phyloP scores from a whole-genome alignment of 64 coral and sea anemone species.

The Platygyra sinensis region DNA sequence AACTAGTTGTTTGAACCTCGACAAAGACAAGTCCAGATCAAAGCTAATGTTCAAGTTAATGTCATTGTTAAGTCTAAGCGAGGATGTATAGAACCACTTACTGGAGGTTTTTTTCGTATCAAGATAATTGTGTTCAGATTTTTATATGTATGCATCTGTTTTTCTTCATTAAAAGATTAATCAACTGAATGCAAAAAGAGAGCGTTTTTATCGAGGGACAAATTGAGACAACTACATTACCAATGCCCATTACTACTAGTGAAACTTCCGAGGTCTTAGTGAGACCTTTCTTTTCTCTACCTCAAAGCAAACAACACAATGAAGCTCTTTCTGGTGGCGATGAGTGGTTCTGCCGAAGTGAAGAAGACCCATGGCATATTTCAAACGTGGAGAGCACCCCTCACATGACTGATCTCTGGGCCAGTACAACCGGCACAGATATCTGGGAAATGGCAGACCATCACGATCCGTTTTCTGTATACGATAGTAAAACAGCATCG shows the following conservation, averaged over 20 bases:
- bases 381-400: not conserved
- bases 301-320: slow-evolving; percentile 65
- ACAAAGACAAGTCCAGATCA: slow-evolving; percentile 13
- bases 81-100: slow-evolving; percentile 1
- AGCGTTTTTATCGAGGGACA: slow-evolving; percentile 13
- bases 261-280: slow-evolving; percentile 11
- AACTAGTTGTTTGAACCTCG: not conserved
- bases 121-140: not conserved
- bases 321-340: slow-evolving; percentile 35
- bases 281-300: slow-evolving; percentile 26
- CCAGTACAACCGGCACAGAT: slow-evolving; percentile 47
- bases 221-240: not conserved
- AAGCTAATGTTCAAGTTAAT: not conserved
- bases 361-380: slow-evolving; percentile 69
- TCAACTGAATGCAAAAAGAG: slow-evolving; percentile 9
- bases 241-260: slow-evolving; percentile 6
- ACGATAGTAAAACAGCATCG: slow-evolving; percentile 38
- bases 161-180: slow-evolving; percentile 16
- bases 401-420: slow-evolving; percentile 64
- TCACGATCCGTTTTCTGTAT: slow-evolving; percentile 55
- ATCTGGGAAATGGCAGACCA: slow-evolving; percentile 53
- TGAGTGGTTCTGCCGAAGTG: slow-evolving; percentile 56
- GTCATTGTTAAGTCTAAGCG: too few relatives aligned
- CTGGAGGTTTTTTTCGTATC: slow-evolving; percentile 12
- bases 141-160: slow-evolving; percentile 1